Evolutionary conservation across 2,888 invertebrate species (phyloP), one percentile per base, ranked within the genome.

Genomic region (Eucera pruinosa): DNA sequence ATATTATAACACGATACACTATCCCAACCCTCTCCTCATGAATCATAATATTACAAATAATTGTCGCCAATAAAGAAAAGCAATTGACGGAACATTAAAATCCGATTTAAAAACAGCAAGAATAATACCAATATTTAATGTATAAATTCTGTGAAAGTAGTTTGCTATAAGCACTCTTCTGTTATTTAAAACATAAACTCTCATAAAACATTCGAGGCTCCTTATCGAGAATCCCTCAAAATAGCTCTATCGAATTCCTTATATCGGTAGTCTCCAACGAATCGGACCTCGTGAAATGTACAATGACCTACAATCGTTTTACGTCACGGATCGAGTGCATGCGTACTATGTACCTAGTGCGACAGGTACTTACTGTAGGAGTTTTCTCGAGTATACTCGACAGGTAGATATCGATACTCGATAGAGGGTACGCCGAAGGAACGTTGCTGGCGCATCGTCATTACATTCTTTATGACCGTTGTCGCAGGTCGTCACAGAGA

Each of bases 391-490:
- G 71, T 47, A 57, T 18, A 25, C 62, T 62, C 52, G 52, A 52
- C 60, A 60, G 52, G 58, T 30, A 67, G 13, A 52, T 61, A 66
- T 67, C 72, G 72, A 66, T 81, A 60, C 39, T 45, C 39, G 60
- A 55, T 81, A 62, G 43, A 48, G 41, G 36, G 18, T 50, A 9
- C 25, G 64, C 11, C 27, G 33, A 20, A 41, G 60, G 23, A 48
- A 68, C 15, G 30, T 18, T 6, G 52, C 18, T 48, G 43, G 6
- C 23, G 62, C 71, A 70, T 70, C 58, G 52, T 60, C 75, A 18
- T 73, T 80, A 73, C 39, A 62, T 61, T 74, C 74, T 76, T 74
- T 60, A 64, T 39, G 58, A 54, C 25, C 50, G 48, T 73, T 50
- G 58, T 54, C 71, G 57, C 33, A 15, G 48, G 62, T 69, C 61